Evolutionary conservation across 2,113 vertebrate species (phyloP), one percentile per base, ranked within the genome.

Genomic region (Pelecanus crispus): DNA sequence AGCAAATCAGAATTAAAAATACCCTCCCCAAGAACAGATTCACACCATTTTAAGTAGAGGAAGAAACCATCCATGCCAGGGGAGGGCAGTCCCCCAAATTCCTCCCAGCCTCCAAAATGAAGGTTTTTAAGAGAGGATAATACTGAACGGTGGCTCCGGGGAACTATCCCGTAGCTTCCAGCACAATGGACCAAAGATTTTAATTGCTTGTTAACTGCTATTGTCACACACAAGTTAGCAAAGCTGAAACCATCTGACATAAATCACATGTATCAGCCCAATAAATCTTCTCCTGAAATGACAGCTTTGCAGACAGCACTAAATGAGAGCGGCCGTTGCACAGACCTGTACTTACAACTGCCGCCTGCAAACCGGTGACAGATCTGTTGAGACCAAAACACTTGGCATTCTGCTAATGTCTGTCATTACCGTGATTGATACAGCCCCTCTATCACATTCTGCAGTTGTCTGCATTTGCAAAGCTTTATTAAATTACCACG

Each of bases 361-460:
- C 94, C 11, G 97, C 91, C 94, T 96, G 96, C 91, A 45, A 93
- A 55, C 25, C 61, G 5, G 53, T 92, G 97, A 95, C 88, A 85
- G 95, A 96, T 92, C 96, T 95, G 97, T 74, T 97, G 98, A 98
- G 98, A 98, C 97, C 98, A 96, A 98, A 98, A 98, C 98, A 97
- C 98, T 98, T 98, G 98, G 98, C 98, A 98, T 97, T 97, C 98
- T 98, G 98, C 98, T 99, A 99, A 99, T 98, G 98, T 97, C 98
- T 97, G 97, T 98, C 99, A 99, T 99, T 99, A 99, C 94, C 74
- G 93, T 99, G 98, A 99, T 99, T 98, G 98, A 98, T 98, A 97
- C 98, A 95, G 97, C 97, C 98, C 98, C 98, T 98, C 61, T 97
- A 97, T 97, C 97, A 96, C 93, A 83, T 66, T 70, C 94, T 88